Evolutionary conservation across 1,140 invertebrate genomes (phyloP), one percentile per base, ranked within the genome.

Genomic region (Anoplophora glabripennis): DNA sequence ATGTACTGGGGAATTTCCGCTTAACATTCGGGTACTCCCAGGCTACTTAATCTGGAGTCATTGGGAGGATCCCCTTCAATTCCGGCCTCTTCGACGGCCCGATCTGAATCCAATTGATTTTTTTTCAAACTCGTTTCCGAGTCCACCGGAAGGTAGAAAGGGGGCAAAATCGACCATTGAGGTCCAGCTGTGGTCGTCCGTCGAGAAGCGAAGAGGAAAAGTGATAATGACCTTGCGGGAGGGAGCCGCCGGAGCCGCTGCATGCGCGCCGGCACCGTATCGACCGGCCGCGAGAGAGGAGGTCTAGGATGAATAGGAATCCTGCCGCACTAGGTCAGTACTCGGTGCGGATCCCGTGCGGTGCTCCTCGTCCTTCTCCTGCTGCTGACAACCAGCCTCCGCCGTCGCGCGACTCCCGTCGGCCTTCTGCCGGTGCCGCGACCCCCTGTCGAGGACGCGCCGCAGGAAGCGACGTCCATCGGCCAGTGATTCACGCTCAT

Each of bases 271-370:
- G 52, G 46, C 33, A 48, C 36, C 14, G 49, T 70, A 68, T 68
- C 65, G 68, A 69, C 68, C 65, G 42, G 35, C 51, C 51, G 49
- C 49, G 46, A 35, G 28, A 34, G 48, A 38, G 37, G 52, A 58
- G 59, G 48, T 58, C 53, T 40, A 47, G 45, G 47, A 48, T 49
- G 51, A 53, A 11, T 15, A 37, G 21, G 53, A 54, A 57, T 63
- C 56, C 58, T 34, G 42, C 57, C 49, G 63, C 63, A 70, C 64
- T 72, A 69, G 70, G 70, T 72, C 70, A 72, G 70, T 72, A 67
- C 63, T 68, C 66, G 61, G 48, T 52, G 49, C 60, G 57, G 64
- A 59, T 58, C 56, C 61, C 48, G 61, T 44, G 21, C 49, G 68
- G 53, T 57, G 17, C 47, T 53, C 62, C 48, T 48, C 57, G 59